Base-by-base conservation (phyloP, 2,888 invertebrate species). In the Megalurothrips usitatus region DNA sequence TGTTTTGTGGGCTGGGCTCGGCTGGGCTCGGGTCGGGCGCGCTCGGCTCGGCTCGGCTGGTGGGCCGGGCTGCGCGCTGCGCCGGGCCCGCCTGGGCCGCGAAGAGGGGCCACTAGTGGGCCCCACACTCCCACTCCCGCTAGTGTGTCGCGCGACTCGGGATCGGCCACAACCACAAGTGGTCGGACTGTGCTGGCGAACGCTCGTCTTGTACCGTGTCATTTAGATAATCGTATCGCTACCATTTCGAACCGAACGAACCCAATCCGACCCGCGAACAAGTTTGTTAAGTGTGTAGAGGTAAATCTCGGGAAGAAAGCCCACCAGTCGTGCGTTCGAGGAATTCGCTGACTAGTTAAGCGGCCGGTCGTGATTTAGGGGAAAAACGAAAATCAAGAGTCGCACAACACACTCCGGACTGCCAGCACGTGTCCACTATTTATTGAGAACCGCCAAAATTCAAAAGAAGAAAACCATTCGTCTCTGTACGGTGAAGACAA, bases 71-170 rank as follows among this genome's bases (percentile, higher is more conserved):
- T 23, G 58, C 26, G 23, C 10, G 23, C 68, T 23, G 19, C 23
- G 68, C 68, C 12, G 14, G 58, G 58, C 12, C 58, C 17, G 58
- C 14, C 12, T n/a, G 14, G 14, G 58, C 58, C 14, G 58, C 58
- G 14, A 43, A 58, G 58, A 58, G 19, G 19, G 58, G 19, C 58
- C 58, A n/a, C 58, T n/a, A 43, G 58, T 10, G 23, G 23, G 68
- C 68, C 68, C n/a, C n/a, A n/a, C 68, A 26, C 23, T 68, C n/a
- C 68, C 68, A 68, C 19, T 68, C 68, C 23, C 68, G 68, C 68
- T 75, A 75, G 68, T 75, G 68, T 75, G 68, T 75, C 68, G 68
- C 68, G 68, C 68, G 68, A 75, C 68, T 75, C 68, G 68, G 26
- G 68, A 75, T 58, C 58, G 58, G 2, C 58, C 14, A 58, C 34